Conservation (phyloP, 2,888 invertebrate genomes). For the Cerceris ruficornis region DNA sequence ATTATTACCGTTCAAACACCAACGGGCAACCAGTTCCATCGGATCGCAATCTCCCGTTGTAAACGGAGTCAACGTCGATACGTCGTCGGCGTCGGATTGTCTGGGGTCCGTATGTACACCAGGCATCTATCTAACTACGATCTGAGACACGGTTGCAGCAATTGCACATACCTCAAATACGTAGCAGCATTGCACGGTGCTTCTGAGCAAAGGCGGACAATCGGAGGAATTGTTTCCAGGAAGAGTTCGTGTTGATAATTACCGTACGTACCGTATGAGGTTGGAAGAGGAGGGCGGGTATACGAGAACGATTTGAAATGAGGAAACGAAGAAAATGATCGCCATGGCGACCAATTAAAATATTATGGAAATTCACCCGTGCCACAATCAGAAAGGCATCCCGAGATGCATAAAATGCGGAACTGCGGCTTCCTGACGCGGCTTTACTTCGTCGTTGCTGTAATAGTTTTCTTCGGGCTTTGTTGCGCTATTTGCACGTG, state of each 20-base stretch:
- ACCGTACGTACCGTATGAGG: slow-evolving; percentile 22
- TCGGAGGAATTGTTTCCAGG: slow-evolving; percentile 67
- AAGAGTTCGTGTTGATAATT: slow-evolving; percentile 68
- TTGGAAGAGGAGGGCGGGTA: slow-evolving; percentile 20
- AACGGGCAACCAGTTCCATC: slow-evolving; percentile 51
- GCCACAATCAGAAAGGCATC: slow-evolving; percentile 8
- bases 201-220: slow-evolving; percentile 50
- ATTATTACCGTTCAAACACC: slow-evolving; percentile 30
- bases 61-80: slow-evolving; percentile 24
- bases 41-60: slow-evolving; percentile 38
- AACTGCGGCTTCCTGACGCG: slow-evolving; percentile 9
- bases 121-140: slow-evolving; percentile 28
- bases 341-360: slow-evolving; percentile 38
- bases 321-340: slow-evolving; percentile 60
- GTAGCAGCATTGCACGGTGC: slow-evolving; percentile 5
- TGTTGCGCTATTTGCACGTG: neutral
- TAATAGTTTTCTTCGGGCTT: slow-evolving; percentile 8
- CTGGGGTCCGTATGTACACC: slow-evolving; percentile 17
- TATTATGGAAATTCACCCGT: slow-evolving; percentile 23
- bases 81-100: slow-evolving; percentile 13
- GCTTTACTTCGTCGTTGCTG: neutral
- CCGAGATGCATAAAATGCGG: slow-evolving; percentile 23
- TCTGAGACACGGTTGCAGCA: slow-evolving; percentile 5
- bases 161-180: slow-evolving; percentile 14
- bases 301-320: slow-evolving; percentile 39